Conservation (phyloP, 2,113 vertebrate genomes). For the Ancistrus triradiatus region DNA sequence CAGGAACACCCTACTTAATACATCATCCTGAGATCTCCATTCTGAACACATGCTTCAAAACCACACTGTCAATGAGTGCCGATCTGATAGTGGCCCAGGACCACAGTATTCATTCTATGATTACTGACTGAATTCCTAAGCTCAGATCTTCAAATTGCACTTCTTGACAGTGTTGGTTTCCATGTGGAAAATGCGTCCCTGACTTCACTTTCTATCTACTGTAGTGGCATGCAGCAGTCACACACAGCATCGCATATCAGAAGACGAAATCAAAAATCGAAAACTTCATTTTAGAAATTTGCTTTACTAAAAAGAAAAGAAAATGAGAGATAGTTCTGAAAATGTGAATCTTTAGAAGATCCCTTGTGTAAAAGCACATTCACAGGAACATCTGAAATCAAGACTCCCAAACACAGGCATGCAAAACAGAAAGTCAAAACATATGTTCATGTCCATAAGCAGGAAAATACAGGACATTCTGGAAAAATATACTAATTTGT, state of each 20-base stretch:
- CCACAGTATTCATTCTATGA: neutral
- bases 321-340: neutral
- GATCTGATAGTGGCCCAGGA: conserved; percentile 17
- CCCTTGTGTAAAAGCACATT: conserved; percentile 25
- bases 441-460: conserved; percentile 43
- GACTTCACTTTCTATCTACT: conserved; percentile 12
- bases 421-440: conserved; percentile 13
- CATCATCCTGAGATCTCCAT: neutral
- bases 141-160: conserved; percentile 20
- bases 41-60: conserved; percentile 10
- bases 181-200: neutral
- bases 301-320: neutral
- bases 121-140: neutral
- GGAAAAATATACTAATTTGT: conserved; percentile 24
- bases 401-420: conserved; percentile 24
- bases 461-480: conserved; percentile 22
- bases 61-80: conserved; percentile 27
- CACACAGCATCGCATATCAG: conserved; percentile 52
- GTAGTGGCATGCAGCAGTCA: conserved; percentile 66
- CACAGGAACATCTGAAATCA: conserved; percentile 34
- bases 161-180: conserved; percentile 7
- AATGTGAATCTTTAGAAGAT: neutral
- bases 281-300: neutral
- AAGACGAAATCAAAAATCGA: conserved; percentile 1
- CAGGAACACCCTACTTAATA: conserved; percentile 32